Evolutionary conservation across 2,113 vertebrate species (phyloP).

Genomic region (Alethe diademata): DNA sequence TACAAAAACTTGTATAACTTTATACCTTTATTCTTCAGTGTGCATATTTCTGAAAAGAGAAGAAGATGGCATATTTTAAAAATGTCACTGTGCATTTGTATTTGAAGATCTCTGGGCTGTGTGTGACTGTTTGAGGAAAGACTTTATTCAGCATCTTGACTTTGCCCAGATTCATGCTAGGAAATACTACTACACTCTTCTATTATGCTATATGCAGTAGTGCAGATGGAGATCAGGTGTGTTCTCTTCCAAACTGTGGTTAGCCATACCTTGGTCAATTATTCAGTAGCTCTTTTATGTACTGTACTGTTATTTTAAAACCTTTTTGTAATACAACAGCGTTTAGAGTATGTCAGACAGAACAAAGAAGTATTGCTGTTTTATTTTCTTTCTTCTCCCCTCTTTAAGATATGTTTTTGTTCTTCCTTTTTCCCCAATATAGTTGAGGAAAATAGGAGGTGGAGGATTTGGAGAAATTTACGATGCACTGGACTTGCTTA

Average conservation of each 20-base stretch:
- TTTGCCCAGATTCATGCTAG: neutral
- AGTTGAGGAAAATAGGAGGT: constrained; percentile 97
- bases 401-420: neutral
- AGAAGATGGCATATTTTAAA: neutral
- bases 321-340: neutral
- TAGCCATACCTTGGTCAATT: neutral
- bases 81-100: neutral
- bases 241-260: neutral
- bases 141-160: neutral
- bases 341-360: neutral
- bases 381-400: neutral
- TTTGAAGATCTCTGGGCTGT: neutral
- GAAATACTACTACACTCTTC: neutral
- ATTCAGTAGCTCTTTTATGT: neutral
- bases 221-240: neutral
- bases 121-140: neutral
- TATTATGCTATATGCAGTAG: neutral
- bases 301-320: neutral
- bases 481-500: constrained; percentile 93
- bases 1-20: neutral
- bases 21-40: neutral
- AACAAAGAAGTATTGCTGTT: neutral
- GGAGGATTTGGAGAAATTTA: constrained; percentile 99
- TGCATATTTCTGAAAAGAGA: neutral
- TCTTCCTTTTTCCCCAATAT: neutral